Percentiles rank a stretch among this genome's conserved stretches.
Conservation (phyloP, 2,888 invertebrate species). For the Globia sparganii region DNA sequence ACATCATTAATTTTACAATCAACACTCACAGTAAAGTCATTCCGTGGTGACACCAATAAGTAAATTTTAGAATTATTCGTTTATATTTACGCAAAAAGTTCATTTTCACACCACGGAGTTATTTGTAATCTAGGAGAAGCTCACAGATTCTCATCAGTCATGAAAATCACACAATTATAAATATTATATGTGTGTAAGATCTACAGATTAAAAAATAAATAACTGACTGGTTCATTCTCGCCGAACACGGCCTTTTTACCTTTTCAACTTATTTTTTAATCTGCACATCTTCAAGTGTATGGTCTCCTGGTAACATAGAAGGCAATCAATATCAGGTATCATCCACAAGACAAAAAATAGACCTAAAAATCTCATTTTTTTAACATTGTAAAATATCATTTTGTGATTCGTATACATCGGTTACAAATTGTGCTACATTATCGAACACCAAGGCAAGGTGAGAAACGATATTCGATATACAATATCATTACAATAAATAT, state of each 20-base stretch:
- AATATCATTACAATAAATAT: conserved; percentile 83
- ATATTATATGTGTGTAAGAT: conserved; percentile 75
- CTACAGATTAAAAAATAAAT: conserved; percentile 73
- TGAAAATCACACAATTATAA: conserved; percentile 79
- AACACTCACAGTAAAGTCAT: conserved; percentile 69
- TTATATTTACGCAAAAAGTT: conserved; percentile 60
- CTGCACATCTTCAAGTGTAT: conserved; percentile 76
- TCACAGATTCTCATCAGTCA: conserved; percentile 84
- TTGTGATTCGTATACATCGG: conserved; percentile 89
- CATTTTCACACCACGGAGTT: conserved; percentile 70
- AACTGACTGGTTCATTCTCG: conserved; percentile 53
- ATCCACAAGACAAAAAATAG: conserved; percentile 85
- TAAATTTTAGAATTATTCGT: conserved; percentile 55
- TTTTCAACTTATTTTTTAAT: conserved; percentile 62
- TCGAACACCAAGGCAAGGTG: conserved; percentile 90
- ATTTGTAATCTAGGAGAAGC: conserved; percentile 78
- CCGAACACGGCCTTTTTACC: conserved; percentile 60
- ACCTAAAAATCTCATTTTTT: conserved; percentile 88
- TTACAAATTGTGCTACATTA: conserved; percentile 90
- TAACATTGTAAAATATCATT: conserved; percentile 90
- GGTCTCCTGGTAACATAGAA: conserved; percentile 86
- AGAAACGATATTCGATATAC: conserved; percentile 82
- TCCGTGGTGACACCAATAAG: conserved; percentile 69
- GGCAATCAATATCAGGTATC: conserved; percentile 86
- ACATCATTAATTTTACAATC: conserved; percentile 52